Percentiles rank a stretch among this genome's conserved stretches.
Evolutionary conservation across 2,113 vertebrate genomes (phyloP).

Genomic region (Grammomys dolichurus): DNA sequence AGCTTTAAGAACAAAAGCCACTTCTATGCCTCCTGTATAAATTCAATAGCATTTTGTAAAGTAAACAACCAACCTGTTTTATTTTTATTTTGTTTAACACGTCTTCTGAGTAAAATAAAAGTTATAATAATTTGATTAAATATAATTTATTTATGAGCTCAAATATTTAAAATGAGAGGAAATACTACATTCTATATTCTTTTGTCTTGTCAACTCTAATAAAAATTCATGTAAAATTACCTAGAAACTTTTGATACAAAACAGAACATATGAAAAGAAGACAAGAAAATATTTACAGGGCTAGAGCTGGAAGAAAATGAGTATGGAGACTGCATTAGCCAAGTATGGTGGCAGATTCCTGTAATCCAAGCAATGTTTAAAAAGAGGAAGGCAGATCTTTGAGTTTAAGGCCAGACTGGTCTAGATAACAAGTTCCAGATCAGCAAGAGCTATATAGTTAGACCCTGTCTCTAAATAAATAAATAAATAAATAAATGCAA

Average conservation of each 20-base stretch:
- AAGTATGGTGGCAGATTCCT: not conserved
- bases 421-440: not conserved
- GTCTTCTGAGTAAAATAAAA: constrained; percentile 47
- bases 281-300: constrained; percentile 58
- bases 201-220: constrained; percentile 60
- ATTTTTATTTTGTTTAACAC: constrained; percentile 33
- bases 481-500: not conserved
- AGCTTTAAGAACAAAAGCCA: constrained; percentile 39
- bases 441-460: not conserved
- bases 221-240: constrained; percentile 45
- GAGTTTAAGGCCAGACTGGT: not conserved
- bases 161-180: constrained; percentile 56
- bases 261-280: constrained; percentile 73
- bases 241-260: constrained; percentile 73
- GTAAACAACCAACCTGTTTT: not conserved
- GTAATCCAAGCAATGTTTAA: not conserved
- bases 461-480: not conserved
- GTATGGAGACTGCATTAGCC: not conserved
- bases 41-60: constrained; percentile 25
- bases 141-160: constrained; percentile 22
- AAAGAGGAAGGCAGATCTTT: not conserved
- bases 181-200: not conserved
- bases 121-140: constrained; percentile 55
- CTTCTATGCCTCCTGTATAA: constrained; percentile 6
- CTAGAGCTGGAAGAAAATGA: constrained; percentile 46